phyloP scores from a whole-genome alignment of 2,113 vertebrate species.

The Gasterosteus nipponicus region DNA sequence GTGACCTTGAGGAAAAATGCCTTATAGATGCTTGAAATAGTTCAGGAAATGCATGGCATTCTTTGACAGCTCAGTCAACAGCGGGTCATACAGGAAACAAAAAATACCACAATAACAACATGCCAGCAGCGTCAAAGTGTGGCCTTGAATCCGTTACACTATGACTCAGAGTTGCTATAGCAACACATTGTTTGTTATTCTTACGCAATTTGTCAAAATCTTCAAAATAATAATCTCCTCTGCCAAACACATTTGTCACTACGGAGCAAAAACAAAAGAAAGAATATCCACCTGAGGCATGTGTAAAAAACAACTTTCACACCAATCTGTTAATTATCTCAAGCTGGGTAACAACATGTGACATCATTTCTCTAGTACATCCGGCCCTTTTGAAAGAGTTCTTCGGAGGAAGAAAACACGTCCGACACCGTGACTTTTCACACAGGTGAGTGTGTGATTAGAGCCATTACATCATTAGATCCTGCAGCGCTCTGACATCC shows the following conservation, averaged over 20 bases:
- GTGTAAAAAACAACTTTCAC: conserved; percentile 23
- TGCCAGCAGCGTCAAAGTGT: conserved; percentile 29
- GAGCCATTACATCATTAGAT: conserved; percentile 1
- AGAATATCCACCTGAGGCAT: conserved; percentile 44
- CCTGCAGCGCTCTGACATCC: conserved; percentile 7
- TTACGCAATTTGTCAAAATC: conserved; percentile 25
- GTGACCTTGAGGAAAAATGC: conserved; percentile 24
- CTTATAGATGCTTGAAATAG: conserved; percentile 40
- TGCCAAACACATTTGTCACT: conserved; percentile 17
- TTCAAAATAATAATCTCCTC: conserved; percentile 41
- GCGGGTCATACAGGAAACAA: conserved; percentile 29
- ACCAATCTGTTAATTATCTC: conserved; percentile 39
- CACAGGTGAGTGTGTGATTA: conserved; percentile 18
- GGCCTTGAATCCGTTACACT: background rate
- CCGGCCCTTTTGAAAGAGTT: background rate
- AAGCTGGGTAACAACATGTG: conserved; percentile 23
- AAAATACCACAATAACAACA: conserved; percentile 12
- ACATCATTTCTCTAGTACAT: conserved; percentile 2
- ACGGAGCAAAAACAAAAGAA: conserved; percentile 14
- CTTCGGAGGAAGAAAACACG: background rate
- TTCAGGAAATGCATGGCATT: conserved; percentile 60
- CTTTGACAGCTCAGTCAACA: conserved; percentile 44
- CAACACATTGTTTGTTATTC: conserved; percentile 21
- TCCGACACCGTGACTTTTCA: background rate
- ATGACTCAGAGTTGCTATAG: conserved; percentile 24